Evolutionary conservation across 1,140 invertebrate species (phyloP).

Genomic region (Drosophila tsacasi): DNA sequence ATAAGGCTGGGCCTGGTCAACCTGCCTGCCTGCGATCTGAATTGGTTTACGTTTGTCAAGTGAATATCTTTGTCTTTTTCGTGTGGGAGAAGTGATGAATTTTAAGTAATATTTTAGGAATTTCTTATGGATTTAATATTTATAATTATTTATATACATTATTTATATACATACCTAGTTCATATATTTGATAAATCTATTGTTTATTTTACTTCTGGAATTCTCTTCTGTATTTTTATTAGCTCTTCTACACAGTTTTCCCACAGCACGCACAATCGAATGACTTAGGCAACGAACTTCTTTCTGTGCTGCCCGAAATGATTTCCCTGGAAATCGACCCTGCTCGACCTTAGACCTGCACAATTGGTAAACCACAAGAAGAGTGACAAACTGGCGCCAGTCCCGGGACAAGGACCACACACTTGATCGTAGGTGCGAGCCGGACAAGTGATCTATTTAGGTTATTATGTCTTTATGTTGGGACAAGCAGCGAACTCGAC

Average conservation of each 20-base stretch:
- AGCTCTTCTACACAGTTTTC: neutral
- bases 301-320: slow-evolving; percentile 2
- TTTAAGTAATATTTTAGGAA: slow-evolving; percentile 6
- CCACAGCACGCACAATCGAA: slow-evolving; percentile 38
- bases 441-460: slow-evolving; percentile 80
- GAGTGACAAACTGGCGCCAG: slow-evolving; percentile 75
- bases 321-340: slow-evolving; percentile 33
- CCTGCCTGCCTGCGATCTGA: slow-evolving; percentile 39
- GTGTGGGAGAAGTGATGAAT: slow-evolving; percentile 13
- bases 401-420: slow-evolving; percentile 58
- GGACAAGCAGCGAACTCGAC: slow-evolving; percentile 40
- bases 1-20: slow-evolving; percentile 44
- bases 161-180: no score
- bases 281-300: slow-evolving; percentile 69
- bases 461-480: slow-evolving; percentile 80
- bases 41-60: slow-evolving; percentile 37
- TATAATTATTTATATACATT: neutral
- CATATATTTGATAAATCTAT: neutral
- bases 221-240: no score
- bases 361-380: slow-evolving; percentile 49
- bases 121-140: neutral
- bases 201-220: neutral
- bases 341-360: slow-evolving; percentile 26
- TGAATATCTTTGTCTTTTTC: slow-evolving; percentile 1
- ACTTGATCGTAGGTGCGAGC: slow-evolving; percentile 70